A percentile compares a stretch with the other conserved stretches of the same genome.
Conservation (phyloP, 1,140 invertebrate species). For the Leptinotarsa texana region DNA sequence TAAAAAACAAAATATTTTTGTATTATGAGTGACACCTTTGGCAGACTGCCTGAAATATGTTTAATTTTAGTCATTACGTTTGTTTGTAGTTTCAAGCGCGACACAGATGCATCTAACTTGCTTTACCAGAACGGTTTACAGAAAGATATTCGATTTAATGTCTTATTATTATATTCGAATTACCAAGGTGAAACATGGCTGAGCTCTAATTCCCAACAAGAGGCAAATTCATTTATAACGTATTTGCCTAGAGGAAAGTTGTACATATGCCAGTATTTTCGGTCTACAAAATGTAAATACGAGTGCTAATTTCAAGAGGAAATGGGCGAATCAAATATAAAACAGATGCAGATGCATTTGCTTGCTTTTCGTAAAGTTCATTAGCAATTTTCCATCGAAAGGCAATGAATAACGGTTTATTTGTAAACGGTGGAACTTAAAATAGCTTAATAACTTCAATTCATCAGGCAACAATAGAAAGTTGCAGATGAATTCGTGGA, state of each 20-base stretch:
- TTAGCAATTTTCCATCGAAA: neutral
- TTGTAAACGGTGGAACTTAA: neutral
- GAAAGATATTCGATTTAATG: neutral
- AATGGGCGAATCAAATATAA: neutral
- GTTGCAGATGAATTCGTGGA: neutral
- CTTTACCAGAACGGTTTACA: slow-evolving; percentile 1
- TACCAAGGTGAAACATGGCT: neutral
- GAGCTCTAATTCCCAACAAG: neutral
- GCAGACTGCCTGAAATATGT: neutral
- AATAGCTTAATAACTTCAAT: neutral
- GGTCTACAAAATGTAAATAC: no score
- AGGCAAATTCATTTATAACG: no score
- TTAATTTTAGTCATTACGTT: slow-evolving; percentile 1
- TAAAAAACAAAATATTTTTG: neutral
- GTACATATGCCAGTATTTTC: no score
- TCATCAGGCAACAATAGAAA: neutral
- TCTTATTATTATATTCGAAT: neutral
- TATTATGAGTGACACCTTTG: neutral
- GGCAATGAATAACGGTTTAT: neutral
- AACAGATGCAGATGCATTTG: neutral
- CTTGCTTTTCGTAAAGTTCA: neutral
- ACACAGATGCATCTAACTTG: neutral
- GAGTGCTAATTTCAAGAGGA: no score
- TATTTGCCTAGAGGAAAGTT: no score
- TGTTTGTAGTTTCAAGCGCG: neutral